phyloP scores from a whole-genome alignment of 1,140 invertebrate species.

The Eueides isabella region DNA sequence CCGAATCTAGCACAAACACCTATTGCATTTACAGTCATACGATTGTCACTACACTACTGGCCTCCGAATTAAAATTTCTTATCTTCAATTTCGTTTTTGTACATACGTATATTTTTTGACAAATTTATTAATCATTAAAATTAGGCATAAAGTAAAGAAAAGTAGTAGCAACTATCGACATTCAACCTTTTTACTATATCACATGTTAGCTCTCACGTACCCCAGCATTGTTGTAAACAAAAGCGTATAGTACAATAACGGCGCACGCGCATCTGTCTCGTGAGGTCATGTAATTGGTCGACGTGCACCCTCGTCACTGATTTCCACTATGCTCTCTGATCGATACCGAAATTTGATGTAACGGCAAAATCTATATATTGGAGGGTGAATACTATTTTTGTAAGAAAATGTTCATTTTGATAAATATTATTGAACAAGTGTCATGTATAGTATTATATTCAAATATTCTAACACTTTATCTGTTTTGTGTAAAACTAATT shows the following conservation, averaged over 20 bases:
- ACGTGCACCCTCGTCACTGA: conserved; percentile 58
- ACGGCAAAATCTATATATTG: conserved; percentile 47
- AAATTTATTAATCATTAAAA: not conserved
- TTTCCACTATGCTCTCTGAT: conserved; percentile 65
- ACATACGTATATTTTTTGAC: too few species aligned
- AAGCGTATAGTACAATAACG: conserved; percentile 60
- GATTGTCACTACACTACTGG: too few species aligned
- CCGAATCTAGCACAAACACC: too few species aligned
- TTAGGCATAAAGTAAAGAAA: conserved; percentile 7
- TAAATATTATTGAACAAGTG: too few species aligned
- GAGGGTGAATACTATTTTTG: not conserved
- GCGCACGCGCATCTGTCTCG: conserved; percentile 71
- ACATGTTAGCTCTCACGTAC: conserved; percentile 62
- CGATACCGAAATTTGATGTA: conserved; percentile 67
- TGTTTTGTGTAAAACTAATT: too few species aligned
- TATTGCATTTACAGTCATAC: too few species aligned
- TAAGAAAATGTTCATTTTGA: not conserved
- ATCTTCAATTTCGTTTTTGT: too few species aligned
- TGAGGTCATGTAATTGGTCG: conserved; percentile 61
- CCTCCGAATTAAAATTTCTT: too few species aligned
- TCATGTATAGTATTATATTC: too few species aligned
- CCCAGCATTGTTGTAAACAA: conserved; percentile 58
- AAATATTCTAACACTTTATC: too few species aligned
- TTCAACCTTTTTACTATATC: conserved; percentile 51
- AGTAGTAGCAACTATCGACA: conserved; percentile 42